phyloP scores from a whole-genome alignment of 2,797 vertebrate species.

The Crocidura indochinensis region DNA sequence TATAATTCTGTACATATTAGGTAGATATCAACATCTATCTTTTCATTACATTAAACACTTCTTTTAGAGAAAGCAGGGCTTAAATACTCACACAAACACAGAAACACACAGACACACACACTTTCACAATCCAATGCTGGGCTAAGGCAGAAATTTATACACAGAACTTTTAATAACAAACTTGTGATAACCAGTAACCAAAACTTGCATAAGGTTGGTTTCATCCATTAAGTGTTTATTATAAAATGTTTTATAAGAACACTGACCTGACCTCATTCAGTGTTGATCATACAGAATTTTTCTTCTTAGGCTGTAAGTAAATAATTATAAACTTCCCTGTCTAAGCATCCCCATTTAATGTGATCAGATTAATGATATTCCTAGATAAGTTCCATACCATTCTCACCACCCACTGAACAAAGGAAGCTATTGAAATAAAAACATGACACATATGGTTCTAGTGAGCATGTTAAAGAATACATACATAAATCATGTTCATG shows the following conservation, averaged over 20 bases:
- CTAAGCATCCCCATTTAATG: too few relatives aligned
- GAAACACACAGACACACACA: neutral
- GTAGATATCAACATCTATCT: neutral
- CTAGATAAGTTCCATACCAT: too few relatives aligned
- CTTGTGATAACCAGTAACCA: too few relatives aligned
- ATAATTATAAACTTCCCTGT: too few relatives aligned
- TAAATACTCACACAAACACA: too few relatives aligned
- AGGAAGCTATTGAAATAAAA: neutral
- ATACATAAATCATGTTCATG: neutral
- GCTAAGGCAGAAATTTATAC: neutral
- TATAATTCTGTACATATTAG: neutral
- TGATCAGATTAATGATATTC: too few relatives aligned
- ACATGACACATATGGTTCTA: neutral
- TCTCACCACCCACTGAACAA: neutral
- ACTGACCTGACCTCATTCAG: too few relatives aligned
- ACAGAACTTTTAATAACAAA: neutral
- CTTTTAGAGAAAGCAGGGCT: neutral
- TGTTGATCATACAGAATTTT: too few relatives aligned
- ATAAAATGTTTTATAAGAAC: too few relatives aligned
- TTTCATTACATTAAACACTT: slow-evolving; percentile 19
- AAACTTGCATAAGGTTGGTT: neutral
- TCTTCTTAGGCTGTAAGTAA: too few relatives aligned
- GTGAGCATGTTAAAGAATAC: neutral
- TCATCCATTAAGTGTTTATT: too few relatives aligned
- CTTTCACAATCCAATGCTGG: neutral